A percentile compares a stretch with the other conserved stretches of the same genome.
These are phyloP conservation scores for Drosophila pegasa DNA, from an alignment of 2,888 invertebrate genomes.

Conservation along the genomic window DNA sequence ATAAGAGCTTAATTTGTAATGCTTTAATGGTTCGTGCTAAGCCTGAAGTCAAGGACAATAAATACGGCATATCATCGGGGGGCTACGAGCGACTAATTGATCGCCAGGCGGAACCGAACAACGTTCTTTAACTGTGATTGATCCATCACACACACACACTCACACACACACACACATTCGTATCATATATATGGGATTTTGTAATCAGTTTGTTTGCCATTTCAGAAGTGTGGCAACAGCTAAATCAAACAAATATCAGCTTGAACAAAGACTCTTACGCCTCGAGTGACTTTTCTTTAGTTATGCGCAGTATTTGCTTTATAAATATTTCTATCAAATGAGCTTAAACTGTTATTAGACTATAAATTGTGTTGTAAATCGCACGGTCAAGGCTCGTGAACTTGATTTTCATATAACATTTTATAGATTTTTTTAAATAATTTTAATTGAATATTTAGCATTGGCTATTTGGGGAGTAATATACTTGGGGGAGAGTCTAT, in stretches of 20 bases:
- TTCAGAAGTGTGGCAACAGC: conserved; percentile 47
- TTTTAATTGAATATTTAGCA: background rate
- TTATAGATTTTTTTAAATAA: background rate
- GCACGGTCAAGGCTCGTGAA: background rate
- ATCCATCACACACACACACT: conserved; percentile 49
- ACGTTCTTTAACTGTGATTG: conserved; percentile 40
- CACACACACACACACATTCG: conserved; percentile 5
- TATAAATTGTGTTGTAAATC: background rate
- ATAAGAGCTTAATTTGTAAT: conserved; percentile 17
- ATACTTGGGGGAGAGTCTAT: no score
- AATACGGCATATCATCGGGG: conserved; percentile 27
- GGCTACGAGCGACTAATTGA: conserved; percentile 30
- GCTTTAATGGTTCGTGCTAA: conserved; percentile 29
- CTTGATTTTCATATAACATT: background rate
- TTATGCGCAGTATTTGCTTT: conserved; percentile 1
- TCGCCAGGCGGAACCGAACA: conserved; percentile 44
- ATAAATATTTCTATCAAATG: background rate
- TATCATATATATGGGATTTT: conserved; percentile 20
- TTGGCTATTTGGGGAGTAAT: background rate
- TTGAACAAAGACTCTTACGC: conserved; percentile 27
- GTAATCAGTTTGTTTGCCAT: conserved; percentile 52
- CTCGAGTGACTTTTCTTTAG: conserved; percentile 3
- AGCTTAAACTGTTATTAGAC: background rate
- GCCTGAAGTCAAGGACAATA: conserved; percentile 40
- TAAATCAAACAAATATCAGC: conserved; percentile 28